A percentile compares a stretch with the other conserved stretches of the same genome.
phyloP scores from a whole-genome alignment of 2,113 vertebrate species.

The Microcebus murinus region DNA sequence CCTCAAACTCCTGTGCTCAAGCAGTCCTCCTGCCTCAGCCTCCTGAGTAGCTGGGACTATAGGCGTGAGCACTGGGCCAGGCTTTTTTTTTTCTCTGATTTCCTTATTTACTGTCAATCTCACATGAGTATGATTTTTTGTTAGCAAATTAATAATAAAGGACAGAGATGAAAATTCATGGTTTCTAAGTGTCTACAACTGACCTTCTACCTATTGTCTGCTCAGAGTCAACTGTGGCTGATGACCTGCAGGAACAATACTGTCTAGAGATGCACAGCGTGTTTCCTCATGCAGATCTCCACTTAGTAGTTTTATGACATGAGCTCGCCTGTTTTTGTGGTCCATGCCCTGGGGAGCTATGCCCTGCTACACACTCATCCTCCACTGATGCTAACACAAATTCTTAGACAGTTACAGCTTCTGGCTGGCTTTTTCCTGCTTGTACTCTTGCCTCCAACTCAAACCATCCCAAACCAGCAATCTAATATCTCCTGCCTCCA shows the following conservation, averaged over 20 bases:
- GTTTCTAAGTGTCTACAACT: background rate
- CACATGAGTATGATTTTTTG: too few relatives aligned
- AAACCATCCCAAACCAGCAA: background rate
- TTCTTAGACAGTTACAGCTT: background rate
- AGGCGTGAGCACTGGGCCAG: background rate
- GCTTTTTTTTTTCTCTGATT: too few relatives aligned
- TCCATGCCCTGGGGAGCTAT: background rate
- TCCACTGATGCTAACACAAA: background rate
- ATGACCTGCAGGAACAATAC: background rate
- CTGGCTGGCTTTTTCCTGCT: background rate
- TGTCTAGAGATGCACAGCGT: too few relatives aligned
- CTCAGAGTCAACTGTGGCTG: background rate
- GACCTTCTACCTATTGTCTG: background rate
- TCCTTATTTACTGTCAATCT: too few relatives aligned
- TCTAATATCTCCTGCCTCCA: background rate
- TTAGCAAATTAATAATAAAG: background rate
- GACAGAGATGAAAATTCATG: background rate
- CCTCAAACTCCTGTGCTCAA: background rate
- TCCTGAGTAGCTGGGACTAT: background rate
- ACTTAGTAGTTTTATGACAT: background rate
- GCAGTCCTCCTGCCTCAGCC: background rate
- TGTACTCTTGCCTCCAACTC: background rate
- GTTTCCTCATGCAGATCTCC: background rate
- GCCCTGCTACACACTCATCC: background rate
- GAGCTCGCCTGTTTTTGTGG: background rate